Conservation (phyloP, 2,888 invertebrate species). For the Oscheius sp. region DNA sequence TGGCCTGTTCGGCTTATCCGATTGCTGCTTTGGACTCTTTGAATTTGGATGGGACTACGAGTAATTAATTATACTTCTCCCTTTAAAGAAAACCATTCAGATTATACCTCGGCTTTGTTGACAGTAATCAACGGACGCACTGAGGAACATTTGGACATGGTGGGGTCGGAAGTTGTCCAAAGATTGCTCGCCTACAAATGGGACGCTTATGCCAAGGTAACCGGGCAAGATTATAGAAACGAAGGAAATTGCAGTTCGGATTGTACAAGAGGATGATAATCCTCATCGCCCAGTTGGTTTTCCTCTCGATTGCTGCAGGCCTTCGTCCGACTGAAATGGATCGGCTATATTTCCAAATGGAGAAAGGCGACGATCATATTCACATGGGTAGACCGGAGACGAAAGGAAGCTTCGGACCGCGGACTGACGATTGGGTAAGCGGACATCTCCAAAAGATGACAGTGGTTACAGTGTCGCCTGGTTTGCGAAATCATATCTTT, state of each 20-base stretch:
- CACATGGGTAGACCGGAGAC: conserved; percentile 16
- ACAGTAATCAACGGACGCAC: conserved; percentile 96
- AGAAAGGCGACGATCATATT: not conserved
- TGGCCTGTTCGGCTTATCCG: conserved; percentile 97
- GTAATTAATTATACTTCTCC: conserved; percentile 76
- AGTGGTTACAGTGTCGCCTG: conserved; percentile 78
- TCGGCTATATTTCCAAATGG: conserved; percentile 74
- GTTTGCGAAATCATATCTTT: conserved; percentile 88
- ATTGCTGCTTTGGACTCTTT: conserved; percentile 94
- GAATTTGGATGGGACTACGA: conserved; percentile 91
- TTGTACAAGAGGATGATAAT: conserved; percentile 90
- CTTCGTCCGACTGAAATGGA: conserved; percentile 82
- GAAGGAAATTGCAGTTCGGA: conserved; percentile 81
- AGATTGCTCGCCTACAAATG: conserved; percentile 96
- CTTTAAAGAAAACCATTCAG: conserved; percentile 76
- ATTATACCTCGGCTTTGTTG: conserved; percentile 97
- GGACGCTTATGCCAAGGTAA: conserved; percentile 95
- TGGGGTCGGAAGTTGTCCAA: conserved; percentile 97
- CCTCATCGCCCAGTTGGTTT: conserved; percentile 86
- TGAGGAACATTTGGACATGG: conserved; percentile 97
- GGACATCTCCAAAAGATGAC: too few relatives aligned
- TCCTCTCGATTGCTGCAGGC: conserved; percentile 91
- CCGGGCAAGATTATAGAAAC: conserved; percentile 54
- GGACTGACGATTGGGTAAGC: conserved; percentile 71
- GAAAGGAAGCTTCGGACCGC: conserved; percentile 31